Evolutionary conservation across 2,888 invertebrate species (phyloP).

Genomic region (Atrina japonica): DNA sequence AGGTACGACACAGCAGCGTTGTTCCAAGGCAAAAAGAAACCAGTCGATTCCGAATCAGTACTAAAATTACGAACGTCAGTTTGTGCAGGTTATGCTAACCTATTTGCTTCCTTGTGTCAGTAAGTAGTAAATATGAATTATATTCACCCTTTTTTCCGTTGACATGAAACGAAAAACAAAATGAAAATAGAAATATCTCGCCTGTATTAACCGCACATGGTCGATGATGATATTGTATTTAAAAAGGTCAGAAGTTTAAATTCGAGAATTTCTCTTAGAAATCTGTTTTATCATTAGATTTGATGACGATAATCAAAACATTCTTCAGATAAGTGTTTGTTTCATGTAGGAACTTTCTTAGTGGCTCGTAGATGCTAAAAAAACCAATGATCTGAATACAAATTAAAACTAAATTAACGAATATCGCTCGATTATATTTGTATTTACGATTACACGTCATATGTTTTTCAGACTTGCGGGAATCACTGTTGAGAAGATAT

Average conservation of each 20-base stretch:
- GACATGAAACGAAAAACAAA: neutral
- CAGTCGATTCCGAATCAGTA: constrained; percentile 30
- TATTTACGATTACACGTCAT: no score
- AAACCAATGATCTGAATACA: no score
- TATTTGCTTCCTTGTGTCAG: constrained; percentile 31
- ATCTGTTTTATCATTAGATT: neutral
- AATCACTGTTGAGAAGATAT: constrained; percentile 35
- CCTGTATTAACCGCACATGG: no score
- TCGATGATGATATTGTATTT: constrained; percentile 3
- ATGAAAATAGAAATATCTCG: no score
- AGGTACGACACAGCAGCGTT: constrained; percentile 31
- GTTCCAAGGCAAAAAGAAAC: constrained; percentile 29
- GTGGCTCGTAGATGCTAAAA: no score
- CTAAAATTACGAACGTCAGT: constrained; percentile 32
- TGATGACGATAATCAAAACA: neutral
- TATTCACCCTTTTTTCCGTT: neutral
- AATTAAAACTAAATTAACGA: no score
- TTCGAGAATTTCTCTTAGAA: neutral
- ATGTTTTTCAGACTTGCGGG: constrained; percentile 15
- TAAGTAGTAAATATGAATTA: no score
- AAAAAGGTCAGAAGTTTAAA: neutral
- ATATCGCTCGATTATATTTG: no score
- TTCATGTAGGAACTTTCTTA: no score
- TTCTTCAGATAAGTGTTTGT: no score
- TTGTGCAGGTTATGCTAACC: constrained; percentile 39